Evolutionary conservation across 2,113 vertebrate genomes (phyloP).

Genomic region (Dissostichus mawsoni): DNA sequence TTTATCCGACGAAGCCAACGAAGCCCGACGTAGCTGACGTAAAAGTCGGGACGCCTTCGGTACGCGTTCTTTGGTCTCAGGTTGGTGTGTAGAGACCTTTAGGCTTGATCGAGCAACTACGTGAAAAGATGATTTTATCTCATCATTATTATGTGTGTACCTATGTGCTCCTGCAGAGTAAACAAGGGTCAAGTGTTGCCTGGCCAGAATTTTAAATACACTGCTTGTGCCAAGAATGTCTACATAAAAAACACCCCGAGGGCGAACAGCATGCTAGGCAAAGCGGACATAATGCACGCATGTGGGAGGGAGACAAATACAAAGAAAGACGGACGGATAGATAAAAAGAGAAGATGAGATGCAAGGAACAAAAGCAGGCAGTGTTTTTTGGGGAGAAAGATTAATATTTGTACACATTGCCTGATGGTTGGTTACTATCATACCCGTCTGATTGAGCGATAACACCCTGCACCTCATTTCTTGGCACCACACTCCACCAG

Average conservation of each 20-base stretch:
- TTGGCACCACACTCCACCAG: slow-evolving; percentile 58
- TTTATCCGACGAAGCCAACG: too few species aligned
- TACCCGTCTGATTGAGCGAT: slow-evolving; percentile 51
- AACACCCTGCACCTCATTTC: slow-evolving; percentile 69
- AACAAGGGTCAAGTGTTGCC: slow-evolving; percentile 60
- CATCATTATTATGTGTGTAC: slow-evolving; percentile 27
- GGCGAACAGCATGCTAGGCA: slow-evolving; percentile 58
- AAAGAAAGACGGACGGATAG: neutral
- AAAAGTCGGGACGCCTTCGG: too few species aligned
- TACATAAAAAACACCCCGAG: slow-evolving; percentile 43
- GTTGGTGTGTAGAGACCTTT: too few species aligned
- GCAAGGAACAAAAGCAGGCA: slow-evolving; percentile 19
- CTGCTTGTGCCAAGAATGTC: slow-evolving; percentile 62
- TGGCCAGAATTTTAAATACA: slow-evolving; percentile 60
- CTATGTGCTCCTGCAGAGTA: slow-evolving; percentile 37
- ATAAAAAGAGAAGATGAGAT: slow-evolving; percentile 13
- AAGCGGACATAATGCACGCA: slow-evolving; percentile 57
- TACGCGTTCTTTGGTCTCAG: too few species aligned
- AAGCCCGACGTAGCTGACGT: too few species aligned
- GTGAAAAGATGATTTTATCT: slow-evolving; percentile 30
- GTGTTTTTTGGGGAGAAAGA: neutral
- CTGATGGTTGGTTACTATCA: slow-evolving; percentile 52
- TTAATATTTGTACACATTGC: slow-evolving; percentile 27
- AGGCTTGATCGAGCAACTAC: slow-evolving; percentile 4
- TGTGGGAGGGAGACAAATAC: slow-evolving; percentile 18